These are phyloP conservation scores for Leptonema lineaticorne DNA, from an alignment of 1,140 invertebrate genomes.

Conservation along the genomic window DNA sequence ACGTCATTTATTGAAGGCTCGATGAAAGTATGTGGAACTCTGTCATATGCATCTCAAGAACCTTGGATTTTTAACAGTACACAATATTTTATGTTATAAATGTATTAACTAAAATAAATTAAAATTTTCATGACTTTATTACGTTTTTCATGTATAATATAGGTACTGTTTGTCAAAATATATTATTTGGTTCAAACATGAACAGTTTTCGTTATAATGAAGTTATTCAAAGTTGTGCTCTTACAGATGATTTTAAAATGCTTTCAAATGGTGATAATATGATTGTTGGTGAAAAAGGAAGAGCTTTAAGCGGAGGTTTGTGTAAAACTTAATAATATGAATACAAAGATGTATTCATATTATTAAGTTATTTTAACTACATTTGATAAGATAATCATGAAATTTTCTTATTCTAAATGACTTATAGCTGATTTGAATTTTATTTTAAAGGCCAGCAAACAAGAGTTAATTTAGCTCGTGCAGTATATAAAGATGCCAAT, in stretches of 20 bases:
- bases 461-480: conserved; percentile 69
- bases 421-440: too few species aligned
- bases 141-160: not conserved
- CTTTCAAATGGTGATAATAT: conserved; percentile 74
- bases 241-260: conserved; percentile 68
- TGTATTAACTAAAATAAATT: not conserved
- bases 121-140: not conserved
- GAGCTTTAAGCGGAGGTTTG: conserved; percentile 80
- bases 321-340: too few species aligned
- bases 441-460: conserved; percentile 69
- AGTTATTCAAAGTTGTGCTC: conserved; percentile 67
- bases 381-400: too few species aligned
- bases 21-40: conserved; percentile 64
- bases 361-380: too few species aligned
- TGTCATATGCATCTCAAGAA: conserved; percentile 80
- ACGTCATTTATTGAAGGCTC: conserved; percentile 62
- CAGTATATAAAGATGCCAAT: conserved; percentile 58
- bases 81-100: not conserved
- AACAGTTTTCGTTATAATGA: conserved; percentile 59
- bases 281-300: conserved; percentile 76
- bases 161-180: conserved; percentile 62
- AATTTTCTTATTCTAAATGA: too few species aligned
- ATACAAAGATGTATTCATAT: too few species aligned
- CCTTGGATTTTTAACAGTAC: conserved; percentile 69
- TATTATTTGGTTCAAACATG: conserved; percentile 57